Base-by-base conservation (phyloP, 2,797 vertebrate species). In the Malacoctenus gilli region DNA sequence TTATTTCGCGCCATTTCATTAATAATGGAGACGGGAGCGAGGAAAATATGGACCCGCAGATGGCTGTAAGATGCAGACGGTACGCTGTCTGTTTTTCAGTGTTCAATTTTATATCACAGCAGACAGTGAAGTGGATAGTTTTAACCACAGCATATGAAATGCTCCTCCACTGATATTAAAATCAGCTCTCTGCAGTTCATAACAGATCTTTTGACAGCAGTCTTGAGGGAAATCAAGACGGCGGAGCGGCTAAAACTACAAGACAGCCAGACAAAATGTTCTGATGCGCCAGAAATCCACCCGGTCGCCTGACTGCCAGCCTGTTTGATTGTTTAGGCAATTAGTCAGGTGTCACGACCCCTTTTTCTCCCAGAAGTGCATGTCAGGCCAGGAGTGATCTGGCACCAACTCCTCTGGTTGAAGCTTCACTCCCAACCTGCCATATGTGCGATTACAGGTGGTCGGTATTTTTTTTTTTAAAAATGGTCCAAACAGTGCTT, bases 161-260 rank as follows among this genome's bases (percentile, higher is more conserved):
- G 11, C 12, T 43, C 32, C 44, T 41, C 6, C 13, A 37, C 5
- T 38, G 3, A 11, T 23, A 39, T 61, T 61, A 28, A 30, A 52
- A 35, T 20, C 9, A 40, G 18, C 12, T 40, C 31, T 16, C 36
- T 31, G 25, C 21, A 22, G 25, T 31, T 61, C 37, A 13, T 47
- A n/a, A 31, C 5, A 16, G 28, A 41, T 31, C 23, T 23, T 10
- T 28, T 54, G 37, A 53, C 11, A 22, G 18, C 22, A 31, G 31
- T 16, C 35, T 18, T 12, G 36, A 31, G 55, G 30, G 12, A 67
- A 40, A 59, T 40, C 30, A 37, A 15, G 9, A 51, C 39, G 13
- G 31, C 12, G 5, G 14, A 36, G 21, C 20, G 11, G 30, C 36
- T 40, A 8, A 28, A 47, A 48, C 22, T 59, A 8, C 28, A 52